A percentile compares a stretch with the other conserved stretches of the same genome.
Evolutionary conservation across 2,113 vertebrate genomes (phyloP).

Genomic region (Phoenicopterus ruber): DNA sequence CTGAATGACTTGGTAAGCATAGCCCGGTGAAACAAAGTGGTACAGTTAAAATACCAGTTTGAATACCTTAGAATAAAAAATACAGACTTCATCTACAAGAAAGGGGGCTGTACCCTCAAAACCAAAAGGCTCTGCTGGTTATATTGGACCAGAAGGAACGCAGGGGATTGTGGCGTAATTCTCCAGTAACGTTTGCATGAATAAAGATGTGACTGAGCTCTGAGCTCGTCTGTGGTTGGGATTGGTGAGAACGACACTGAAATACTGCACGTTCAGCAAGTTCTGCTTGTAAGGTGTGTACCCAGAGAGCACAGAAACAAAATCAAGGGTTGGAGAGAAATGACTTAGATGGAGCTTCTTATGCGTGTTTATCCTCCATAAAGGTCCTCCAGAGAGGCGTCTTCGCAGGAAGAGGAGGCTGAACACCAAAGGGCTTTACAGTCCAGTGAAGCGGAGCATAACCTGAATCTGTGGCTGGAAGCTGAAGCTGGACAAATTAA

Average conservation of each 20-base stretch:
- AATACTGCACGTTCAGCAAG: not conserved
- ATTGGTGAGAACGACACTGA: not conserved
- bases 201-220: not conserved
- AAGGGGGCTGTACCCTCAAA: not conserved
- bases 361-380: not conserved
- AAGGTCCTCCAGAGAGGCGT: not conserved
- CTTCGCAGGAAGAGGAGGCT: not conserved
- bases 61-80: not conserved
- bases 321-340: not conserved
- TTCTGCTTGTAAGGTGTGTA: not conserved
- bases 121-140: not conserved
- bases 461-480: not conserved
- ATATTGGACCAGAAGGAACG: not conserved
- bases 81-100: not conserved
- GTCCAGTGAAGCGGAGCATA: not conserved
- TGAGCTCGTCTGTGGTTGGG: not conserved
- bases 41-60: not conserved
- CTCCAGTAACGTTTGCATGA: not conserved
- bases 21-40: not conserved
- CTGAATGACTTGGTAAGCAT: not conserved
- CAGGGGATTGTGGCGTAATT: not conserved
- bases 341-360: not conserved
- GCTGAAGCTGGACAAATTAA: conserved; percentile 19
- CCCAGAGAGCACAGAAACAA: not conserved
- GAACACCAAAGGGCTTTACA: not conserved